These are phyloP conservation scores for Dasysyrphus albostriatus DNA, from an alignment of 2,888 invertebrate species.

Conservation along the genomic window DNA sequence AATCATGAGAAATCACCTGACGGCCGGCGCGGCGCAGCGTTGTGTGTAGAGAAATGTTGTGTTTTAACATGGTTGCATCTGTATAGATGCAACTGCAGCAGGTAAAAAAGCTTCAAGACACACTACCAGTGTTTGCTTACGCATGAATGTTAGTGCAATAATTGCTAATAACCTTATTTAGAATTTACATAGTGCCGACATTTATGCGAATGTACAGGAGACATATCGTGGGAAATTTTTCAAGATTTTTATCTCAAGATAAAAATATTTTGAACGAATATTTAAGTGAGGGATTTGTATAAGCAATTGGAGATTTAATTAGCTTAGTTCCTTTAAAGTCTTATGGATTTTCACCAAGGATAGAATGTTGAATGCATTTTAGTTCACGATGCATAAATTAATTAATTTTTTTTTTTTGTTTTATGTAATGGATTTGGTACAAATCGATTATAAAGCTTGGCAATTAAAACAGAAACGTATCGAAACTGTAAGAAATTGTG, in stretches of 20 bases:
- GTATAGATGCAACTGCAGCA: slow-evolving; percentile 3
- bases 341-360: slow-evolving; percentile 4
- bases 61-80: slow-evolving; percentile 58
- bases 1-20: slow-evolving; percentile 58
- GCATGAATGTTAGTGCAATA: slow-evolving; percentile 40
- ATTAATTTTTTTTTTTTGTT: background rate
- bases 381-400: slow-evolving; percentile 8
- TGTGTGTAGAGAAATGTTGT: slow-evolving; percentile 23
- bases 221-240: slow-evolving; percentile 82
- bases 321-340: slow-evolving; percentile 21
- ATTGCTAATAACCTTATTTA: slow-evolving; percentile 75
- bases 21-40: background rate
- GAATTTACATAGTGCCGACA: slow-evolving; percentile 69
- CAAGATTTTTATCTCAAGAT: slow-evolving; percentile 30
- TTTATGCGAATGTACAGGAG: slow-evolving; percentile 75
- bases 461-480: background rate
- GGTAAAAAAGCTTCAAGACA: background rate
- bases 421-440: background rate
- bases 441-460: background rate
- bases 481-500: background rate
- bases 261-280: background rate
- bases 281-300: slow-evolving; percentile 12
- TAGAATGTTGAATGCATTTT: slow-evolving; percentile 6
- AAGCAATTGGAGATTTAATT: slow-evolving; percentile 33
- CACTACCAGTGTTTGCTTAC: slow-evolving; percentile 11